Conservation (phyloP, 1,140 invertebrate genomes). For the Aphaenogaster floridana region DNA sequence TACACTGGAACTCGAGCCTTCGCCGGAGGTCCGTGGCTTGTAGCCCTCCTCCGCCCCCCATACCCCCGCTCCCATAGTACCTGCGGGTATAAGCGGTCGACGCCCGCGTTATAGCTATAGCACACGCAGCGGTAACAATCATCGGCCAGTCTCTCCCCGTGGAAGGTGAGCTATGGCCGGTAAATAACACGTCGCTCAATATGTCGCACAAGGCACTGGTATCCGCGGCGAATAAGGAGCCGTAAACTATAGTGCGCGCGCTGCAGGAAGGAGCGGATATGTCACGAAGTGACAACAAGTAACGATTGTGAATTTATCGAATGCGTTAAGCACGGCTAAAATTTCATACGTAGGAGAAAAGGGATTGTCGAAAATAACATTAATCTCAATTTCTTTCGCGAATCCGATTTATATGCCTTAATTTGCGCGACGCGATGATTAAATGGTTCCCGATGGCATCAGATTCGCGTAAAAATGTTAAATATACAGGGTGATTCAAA, state of each 20-base stretch:
- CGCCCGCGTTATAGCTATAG: slow-evolving; percentile 44
- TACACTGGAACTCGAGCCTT: slow-evolving; percentile 80
- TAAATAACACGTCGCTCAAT: slow-evolving; percentile 56
- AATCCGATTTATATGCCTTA: background rate
- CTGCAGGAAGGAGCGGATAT: background rate
- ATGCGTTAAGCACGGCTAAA: background rate
- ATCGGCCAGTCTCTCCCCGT: background rate
- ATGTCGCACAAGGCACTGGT: slow-evolving; percentile 34
- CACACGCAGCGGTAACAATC: slow-evolving; percentile 48
- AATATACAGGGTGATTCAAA: too few relatives aligned
- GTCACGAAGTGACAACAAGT: background rate
- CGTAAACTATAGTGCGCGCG: slow-evolving; percentile 1
- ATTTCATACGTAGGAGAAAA: background rate
- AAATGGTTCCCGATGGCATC: background rate
- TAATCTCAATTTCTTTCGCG: background rate
- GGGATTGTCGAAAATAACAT: background rate
- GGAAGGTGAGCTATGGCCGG: slow-evolving; percentile 33
- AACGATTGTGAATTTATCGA: background rate
- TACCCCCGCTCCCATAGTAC: slow-evolving; percentile 87
- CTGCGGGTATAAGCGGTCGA: slow-evolving; percentile 73
- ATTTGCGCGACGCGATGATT: background rate
- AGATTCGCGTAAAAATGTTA: background rate
- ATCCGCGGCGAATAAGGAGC: slow-evolving; percentile 8
- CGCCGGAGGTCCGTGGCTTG: slow-evolving; percentile 86
- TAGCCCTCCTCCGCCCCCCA: slow-evolving; percentile 87